These are phyloP conservation scores for Camelus bactrianus DNA, from an alignment of 2,113 vertebrate genomes.

Conservation along the genomic window DNA sequence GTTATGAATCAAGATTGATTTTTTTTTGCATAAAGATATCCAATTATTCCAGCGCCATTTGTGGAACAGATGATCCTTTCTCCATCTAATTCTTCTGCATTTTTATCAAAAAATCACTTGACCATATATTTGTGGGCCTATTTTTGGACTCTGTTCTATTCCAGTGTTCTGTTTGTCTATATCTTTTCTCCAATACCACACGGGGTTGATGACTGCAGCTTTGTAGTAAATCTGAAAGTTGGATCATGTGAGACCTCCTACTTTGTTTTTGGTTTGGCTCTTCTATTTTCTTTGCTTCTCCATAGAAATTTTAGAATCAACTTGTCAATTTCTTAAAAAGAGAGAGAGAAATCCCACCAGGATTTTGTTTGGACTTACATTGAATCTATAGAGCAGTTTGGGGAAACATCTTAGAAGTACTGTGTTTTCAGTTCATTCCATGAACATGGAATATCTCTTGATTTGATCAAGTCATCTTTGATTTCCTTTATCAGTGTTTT, in stretches of 20 bases:
- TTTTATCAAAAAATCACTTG: slow-evolving; percentile 31
- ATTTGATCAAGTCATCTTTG: slow-evolving; percentile 13
- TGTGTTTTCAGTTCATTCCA: slow-evolving; percentile 14
- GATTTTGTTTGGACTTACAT: slow-evolving; percentile 34
- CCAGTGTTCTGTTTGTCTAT: background rate
- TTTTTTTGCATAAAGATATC: slow-evolving; percentile 17
- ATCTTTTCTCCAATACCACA: background rate
- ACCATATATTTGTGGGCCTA: background rate
- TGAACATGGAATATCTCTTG: background rate
- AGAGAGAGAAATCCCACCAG: background rate
- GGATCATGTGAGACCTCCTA: background rate
- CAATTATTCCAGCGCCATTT: background rate
- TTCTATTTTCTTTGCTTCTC: background rate
- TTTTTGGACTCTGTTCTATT: background rate
- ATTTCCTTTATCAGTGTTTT: slow-evolving; percentile 3
- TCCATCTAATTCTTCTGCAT: slow-evolving; percentile 16
- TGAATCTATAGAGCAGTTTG: background rate
- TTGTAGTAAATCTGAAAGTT: slow-evolving; percentile 24
- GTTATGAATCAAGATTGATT: background rate
- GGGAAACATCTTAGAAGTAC: background rate
- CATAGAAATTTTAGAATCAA: background rate
- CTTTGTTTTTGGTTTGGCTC: slow-evolving; percentile 18
- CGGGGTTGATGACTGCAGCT: background rate
- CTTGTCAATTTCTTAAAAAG: background rate
- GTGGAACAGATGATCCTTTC: background rate